A percentile compares a stretch with the other conserved stretches of the same genome.
Evolutionary conservation across 2,888 invertebrate species (phyloP).

Genomic region (Entomobrya multifasciata): DNA sequence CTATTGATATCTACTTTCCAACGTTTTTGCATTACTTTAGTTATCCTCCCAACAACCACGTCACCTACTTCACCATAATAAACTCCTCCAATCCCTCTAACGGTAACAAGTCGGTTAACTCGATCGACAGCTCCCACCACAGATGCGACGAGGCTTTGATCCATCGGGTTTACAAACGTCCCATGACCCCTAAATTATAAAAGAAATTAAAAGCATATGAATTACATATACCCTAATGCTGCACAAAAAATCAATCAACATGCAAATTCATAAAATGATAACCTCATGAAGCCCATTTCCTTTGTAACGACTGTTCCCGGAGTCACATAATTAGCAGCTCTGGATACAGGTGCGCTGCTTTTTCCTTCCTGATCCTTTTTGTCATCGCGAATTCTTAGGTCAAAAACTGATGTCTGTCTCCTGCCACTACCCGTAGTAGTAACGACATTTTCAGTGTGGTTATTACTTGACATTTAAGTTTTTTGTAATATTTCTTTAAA

Average conservation of each 20-base stretch:
- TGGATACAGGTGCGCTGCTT: background rate
- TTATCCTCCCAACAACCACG: constrained; percentile 96
- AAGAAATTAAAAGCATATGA: no score
- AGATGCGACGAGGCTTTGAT: constrained; percentile 90
- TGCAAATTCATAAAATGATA: background rate
- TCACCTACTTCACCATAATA: constrained; percentile 98
- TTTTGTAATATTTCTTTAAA: no score
- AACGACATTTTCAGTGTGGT: background rate
- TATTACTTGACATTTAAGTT: constrained; percentile 30
- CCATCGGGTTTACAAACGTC: constrained; percentile 90
- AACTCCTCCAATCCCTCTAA: constrained; percentile 94
- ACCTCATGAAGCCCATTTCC: constrained; percentile 93
- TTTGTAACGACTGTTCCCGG: constrained; percentile 94
- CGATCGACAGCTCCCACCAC: constrained; percentile 96
- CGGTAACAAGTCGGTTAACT: constrained; percentile 96
- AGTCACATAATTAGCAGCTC: constrained; percentile 82
- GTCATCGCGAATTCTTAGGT: constrained; percentile 63
- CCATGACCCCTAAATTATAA: constrained; percentile 92
- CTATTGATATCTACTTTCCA: constrained; percentile 98
- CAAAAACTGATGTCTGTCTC: constrained; percentile 64
- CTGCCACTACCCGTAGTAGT: background rate
- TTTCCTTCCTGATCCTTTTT: constrained; percentile 38
- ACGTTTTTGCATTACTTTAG: constrained; percentile 93
- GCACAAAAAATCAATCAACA: background rate
- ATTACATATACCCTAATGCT: no score